Base-by-base conservation (phyloP, 2,888 invertebrate species). In the Oconnorella tubifera region DNA sequence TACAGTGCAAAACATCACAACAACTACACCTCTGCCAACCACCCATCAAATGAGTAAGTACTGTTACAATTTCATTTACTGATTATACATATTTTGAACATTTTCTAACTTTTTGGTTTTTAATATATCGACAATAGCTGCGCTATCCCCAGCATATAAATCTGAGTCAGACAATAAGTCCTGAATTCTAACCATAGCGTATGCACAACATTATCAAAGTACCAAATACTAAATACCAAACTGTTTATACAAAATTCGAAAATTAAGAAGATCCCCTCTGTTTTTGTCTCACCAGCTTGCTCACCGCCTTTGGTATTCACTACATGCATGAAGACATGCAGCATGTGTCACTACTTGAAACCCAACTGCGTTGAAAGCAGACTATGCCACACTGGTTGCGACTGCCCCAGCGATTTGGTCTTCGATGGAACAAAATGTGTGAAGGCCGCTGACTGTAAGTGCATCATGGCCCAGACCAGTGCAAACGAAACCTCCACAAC, bases 321-420 rank as follows among this genome's bases (percentile, higher is more conserved):
- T 4, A 33, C 56, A 28, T 65, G 65, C 53, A 62, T 62, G 51
- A 65, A 65, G 59, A n/a, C 62, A n/a, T 64, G 64, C 64, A 57
- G 33, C 53, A 48, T 23, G 25, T 67, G 67, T 25, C 67, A 67
- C 31, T 49, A 23, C 58, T 33, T 64, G 6, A n/a, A 67, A 51
- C 59, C 63, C 1, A 40, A 51, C n/a, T 64, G 64, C 40, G 23
- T 31, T 32, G 50, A 14, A 19, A 66, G 27, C 27, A 6, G 10
- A 3, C 2, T 19, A 53, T 65, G 65, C 40, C 33, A 62, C 33
- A 14, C 61, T 19, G 65, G 65, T 4, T 65, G 65, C 61, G 65
- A 65, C 32, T 65, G 65, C 33, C 65, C 65, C 6, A 49, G 27
- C 14, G 3, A 50, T 4, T 31, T 33, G 23, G 53, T 65, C 14